A percentile compares a stretch with the other conserved stretches of the same genome.
Conservation (phyloP, 2,113 vertebrate genomes). For the Herpetotheres cachinnans region DNA sequence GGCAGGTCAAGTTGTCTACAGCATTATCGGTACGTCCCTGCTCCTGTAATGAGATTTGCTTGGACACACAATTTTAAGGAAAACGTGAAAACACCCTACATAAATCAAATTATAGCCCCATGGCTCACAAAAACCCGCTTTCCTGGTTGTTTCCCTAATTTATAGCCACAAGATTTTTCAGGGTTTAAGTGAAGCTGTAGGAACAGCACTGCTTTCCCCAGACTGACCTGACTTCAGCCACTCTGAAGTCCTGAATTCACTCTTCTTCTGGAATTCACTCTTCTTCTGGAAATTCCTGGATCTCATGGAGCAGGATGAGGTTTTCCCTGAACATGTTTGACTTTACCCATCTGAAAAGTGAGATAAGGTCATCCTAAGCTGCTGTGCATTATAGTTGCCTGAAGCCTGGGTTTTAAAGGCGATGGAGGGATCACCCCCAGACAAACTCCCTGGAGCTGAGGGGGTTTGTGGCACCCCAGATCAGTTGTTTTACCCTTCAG, state of each 20-base stretch:
- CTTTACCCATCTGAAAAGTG: not conserved
- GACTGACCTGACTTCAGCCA: not conserved
- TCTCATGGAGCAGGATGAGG: not conserved
- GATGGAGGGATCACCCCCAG: not conserved
- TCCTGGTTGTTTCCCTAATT: too few relatives aligned
- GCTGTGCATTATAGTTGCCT: accelerated
- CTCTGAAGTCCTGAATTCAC: not conserved
- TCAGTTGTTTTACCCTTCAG: not conserved
- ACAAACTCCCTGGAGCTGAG: not conserved
- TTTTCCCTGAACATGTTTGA: not conserved
- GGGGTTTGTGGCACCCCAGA: not conserved
- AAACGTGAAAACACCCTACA: not conserved
- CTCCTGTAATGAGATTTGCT: not conserved
- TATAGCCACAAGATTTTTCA: not conserved
- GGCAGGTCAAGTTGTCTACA: not conserved
- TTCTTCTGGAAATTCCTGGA: not conserved
- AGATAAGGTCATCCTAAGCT: not conserved
- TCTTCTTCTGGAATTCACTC: not conserved
- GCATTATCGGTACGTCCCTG: accelerated
- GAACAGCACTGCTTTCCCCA: not conserved
- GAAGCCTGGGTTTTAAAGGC: not conserved
- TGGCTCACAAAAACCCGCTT: not conserved
- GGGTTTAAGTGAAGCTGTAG: not conserved
- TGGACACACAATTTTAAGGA: not conserved
- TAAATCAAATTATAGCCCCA: not conserved